Evolutionary conservation across 2,797 vertebrate species (phyloP), one percentile per base, ranked within the genome.

Genomic region (Propithecus deckenii): DNA sequence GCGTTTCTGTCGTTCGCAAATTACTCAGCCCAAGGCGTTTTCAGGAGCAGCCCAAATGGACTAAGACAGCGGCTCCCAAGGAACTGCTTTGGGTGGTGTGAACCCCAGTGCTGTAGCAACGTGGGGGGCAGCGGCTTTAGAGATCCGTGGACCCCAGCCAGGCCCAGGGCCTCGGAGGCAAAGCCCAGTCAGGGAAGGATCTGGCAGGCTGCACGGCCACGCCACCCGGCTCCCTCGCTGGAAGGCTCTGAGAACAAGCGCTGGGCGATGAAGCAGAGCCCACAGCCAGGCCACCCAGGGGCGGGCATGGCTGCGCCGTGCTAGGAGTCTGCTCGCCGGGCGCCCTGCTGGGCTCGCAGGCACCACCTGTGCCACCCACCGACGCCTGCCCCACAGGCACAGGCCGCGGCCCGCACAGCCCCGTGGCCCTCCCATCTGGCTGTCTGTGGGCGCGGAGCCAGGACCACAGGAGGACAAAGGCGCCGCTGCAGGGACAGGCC

Each of bases 321-420:
- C 57, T 10, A 6, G 28, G 72, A 28, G 12, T 1, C 50, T 2
- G 0, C 10, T 86, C 75, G 1, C 23, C 52, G 1, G n/a, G 63
- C 7, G 1, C 41, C 4, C 1, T 0, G 25, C 18, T 0, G 3
- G 25, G 48, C 41, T 63, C 41, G 10, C 1, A 3, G 20, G 30
- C 7, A 28, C 50, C 71, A 22, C 28, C 17, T 69, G 28, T n/a
- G 30, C 17, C 10, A 4, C 48, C 95, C 10, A 4, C 48, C 95
- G 81, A 63, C 30, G 46, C 35, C 38, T 32, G 15, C 11, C n/a
- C 11, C 10, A 20, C 3, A 43, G 32, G 46, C 18, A 3, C 32
- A 41, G 52, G 28, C 17, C 3, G 14, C 1, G 6, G 46, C 55
- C 20, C 4, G 7, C 35, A 12, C n/a, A 17, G 18, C 0, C n/a